Evolutionary conservation across 1,140 invertebrate species (phyloP).

Genomic region (Coelopa frigida): DNA sequence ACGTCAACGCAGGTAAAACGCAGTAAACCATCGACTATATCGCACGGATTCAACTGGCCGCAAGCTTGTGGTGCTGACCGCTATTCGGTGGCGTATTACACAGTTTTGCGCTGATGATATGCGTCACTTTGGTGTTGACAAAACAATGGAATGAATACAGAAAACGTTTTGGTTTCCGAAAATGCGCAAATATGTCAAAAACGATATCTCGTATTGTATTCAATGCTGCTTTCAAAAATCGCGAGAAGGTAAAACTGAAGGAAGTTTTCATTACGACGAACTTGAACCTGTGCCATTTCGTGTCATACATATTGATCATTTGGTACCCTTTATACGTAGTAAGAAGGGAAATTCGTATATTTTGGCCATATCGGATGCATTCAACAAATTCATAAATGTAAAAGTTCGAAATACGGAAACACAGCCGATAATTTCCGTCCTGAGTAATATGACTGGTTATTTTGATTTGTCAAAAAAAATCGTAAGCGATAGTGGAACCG

Average conservation of each 20-base stretch:
- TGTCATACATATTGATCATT: conserved; percentile 30
- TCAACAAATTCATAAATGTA: conserved; percentile 16
- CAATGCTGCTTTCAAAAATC: conserved; percentile 22
- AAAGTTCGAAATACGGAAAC: conserved; percentile 16
- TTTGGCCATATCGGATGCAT: conserved; percentile 43
- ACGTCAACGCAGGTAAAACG: conserved; percentile 15
- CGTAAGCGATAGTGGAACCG: conserved; percentile 21
- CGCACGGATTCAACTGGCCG: neutral
- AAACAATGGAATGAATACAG: conserved; percentile 14
- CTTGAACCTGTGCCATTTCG: conserved; percentile 27
- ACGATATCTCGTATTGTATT: conserved; percentile 16
- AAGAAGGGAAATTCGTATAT: conserved; percentile 42
- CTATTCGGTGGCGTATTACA: conserved; percentile 3
- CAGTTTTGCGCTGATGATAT: conserved; percentile 17
- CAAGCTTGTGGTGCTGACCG: conserved; percentile 2
- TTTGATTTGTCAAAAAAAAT: conserved; percentile 18
- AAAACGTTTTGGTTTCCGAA: conserved; percentile 25
- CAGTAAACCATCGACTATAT: conserved; percentile 2
- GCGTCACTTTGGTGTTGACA: conserved; percentile 20
- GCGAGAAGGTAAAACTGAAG: conserved; percentile 19
- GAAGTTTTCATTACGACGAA: conserved; percentile 23
- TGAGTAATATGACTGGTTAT: conserved; percentile 12
- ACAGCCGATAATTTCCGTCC: conserved; percentile 22
- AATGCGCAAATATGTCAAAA: conserved; percentile 21
- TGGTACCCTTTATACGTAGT: conserved; percentile 23